Percentiles rank a stretch among this genome's conserved stretches.
Conservation (phyloP, 2,888 invertebrate species). For the Embidobia sp. region DNA sequence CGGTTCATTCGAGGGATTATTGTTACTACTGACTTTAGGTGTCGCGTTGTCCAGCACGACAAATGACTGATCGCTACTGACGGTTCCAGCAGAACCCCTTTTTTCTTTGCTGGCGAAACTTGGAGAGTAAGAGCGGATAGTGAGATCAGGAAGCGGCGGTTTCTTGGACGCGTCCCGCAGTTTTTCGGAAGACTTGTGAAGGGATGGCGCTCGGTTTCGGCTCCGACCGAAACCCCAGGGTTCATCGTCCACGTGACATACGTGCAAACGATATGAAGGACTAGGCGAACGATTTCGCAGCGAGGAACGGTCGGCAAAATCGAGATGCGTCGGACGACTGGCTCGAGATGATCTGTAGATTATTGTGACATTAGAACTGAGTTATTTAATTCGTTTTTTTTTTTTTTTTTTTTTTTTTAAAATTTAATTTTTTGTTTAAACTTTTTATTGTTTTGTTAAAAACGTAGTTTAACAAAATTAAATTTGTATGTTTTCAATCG, state of each 20-base stretch:
- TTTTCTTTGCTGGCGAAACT: constrained; percentile 73
- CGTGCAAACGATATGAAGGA: constrained; percentile 79
- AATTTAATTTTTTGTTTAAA: too few species aligned
- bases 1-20: constrained; percentile 60
- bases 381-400: neutral
- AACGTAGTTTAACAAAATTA: too few species aligned
- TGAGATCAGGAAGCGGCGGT: constrained; percentile 62
- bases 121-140: constrained; percentile 75
- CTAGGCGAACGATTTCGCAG: constrained; percentile 80
- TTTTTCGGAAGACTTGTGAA: constrained; percentile 69
- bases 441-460: too few species aligned
- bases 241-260: constrained; percentile 79
- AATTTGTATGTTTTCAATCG: too few species aligned
- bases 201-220: constrained; percentile 67
- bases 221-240: constrained; percentile 71
- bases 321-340: constrained; percentile 69
- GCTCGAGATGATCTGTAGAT: constrained; percentile 68
- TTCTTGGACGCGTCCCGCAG: constrained; percentile 69
- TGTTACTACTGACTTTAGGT: constrained; percentile 37
- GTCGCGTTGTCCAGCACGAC: constrained; percentile 76
- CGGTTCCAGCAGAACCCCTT: constrained; percentile 15
- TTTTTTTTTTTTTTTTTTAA: neutral
- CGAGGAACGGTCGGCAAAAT: constrained; percentile 63
- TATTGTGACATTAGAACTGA: neutral
- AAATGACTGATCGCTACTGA: constrained; percentile 55